These are phyloP conservation scores for Xanthia icteritia DNA, from an alignment of 2,888 invertebrate genomes.

Conservation along the genomic window DNA sequence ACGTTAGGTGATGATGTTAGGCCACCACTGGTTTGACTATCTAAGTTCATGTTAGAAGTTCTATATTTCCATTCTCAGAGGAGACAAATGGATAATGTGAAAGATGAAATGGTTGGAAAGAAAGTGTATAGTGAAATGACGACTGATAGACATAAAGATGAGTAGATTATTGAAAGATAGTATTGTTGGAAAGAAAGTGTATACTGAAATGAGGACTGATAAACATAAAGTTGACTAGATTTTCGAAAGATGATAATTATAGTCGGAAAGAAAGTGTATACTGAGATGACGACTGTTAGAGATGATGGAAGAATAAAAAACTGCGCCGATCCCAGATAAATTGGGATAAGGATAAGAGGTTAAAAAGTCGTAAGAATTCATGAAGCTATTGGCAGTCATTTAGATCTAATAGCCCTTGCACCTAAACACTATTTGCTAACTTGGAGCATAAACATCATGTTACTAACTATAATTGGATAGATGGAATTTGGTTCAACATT, in stretches of 20 bases:
- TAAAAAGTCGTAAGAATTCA: neutral
- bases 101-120: neutral
- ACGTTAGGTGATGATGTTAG: constrained; percentile 25
- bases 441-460: neutral
- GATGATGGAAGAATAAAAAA: neutral
- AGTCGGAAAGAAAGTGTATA: neutral
- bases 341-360: neutral
- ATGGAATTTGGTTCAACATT: neutral
- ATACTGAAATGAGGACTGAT: neutral
- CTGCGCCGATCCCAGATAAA: neutral
- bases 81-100: neutral
- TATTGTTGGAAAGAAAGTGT: neutral
- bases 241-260: neutral
- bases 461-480: neutral
- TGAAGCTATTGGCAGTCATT: neutral
- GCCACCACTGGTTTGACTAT: neutral
- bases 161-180: neutral
- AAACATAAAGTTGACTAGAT: too few species aligned
- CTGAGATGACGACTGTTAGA: neutral
- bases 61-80: neutral
- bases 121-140: neutral
- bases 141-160: neutral
- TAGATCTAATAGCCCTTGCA: neutral
- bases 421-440: neutral
- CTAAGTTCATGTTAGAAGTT: neutral